Evolutionary conservation across 2,797 vertebrate genomes (phyloP).

Genomic region (Nasua narica): DNA sequence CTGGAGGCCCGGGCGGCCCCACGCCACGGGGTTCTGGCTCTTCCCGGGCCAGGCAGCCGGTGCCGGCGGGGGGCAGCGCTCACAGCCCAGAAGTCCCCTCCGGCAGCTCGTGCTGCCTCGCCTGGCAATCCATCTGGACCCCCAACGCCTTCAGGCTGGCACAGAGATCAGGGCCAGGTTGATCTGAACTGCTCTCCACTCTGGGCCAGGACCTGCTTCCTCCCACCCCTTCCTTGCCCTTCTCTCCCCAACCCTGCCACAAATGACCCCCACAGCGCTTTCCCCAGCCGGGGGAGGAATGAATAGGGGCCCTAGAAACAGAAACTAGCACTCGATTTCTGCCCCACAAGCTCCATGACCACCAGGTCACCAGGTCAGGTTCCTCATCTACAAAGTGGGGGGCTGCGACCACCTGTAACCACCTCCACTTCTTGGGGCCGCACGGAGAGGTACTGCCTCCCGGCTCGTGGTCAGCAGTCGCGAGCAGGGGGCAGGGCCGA

Average conservation of each 20-base stretch:
- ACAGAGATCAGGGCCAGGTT: neutral
- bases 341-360: neutral
- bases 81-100: neutral
- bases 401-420: neutral
- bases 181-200: neutral
- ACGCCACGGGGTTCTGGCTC: neutral
- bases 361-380: no score
- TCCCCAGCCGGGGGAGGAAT: neutral
- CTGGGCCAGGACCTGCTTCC: neutral
- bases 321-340: neutral
- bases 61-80: neutral
- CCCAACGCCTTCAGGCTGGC: neutral
- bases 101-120: neutral
- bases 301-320: neutral
- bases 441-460: neutral
- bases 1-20: neutral
- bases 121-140: conserved; percentile 38
- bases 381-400: neutral
- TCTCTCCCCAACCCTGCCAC: neutral
- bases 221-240: neutral
- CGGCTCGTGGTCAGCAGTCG: neutral
- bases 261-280: neutral
- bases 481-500: no score
- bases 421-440: neutral
- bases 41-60: conserved; percentile 27